Evolutionary conservation across 2,888 invertebrate species (phyloP), one percentile per base, ranked within the genome.

Genomic region (Polietes domitor): DNA sequence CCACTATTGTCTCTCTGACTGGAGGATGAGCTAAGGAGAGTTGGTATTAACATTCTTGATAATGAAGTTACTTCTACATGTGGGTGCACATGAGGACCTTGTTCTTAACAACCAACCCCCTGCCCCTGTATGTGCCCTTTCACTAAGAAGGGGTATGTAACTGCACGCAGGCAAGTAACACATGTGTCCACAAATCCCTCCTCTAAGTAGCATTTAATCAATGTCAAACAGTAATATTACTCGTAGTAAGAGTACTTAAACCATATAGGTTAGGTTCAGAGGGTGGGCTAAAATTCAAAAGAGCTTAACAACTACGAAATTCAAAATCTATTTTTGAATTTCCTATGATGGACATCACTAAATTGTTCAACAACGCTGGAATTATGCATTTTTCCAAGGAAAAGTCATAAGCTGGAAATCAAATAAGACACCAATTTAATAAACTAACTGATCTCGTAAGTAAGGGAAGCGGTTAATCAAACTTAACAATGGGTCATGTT

Each of bases 1-100:
- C n/a, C 47, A 47, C 47, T 47, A 12, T 2, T 9, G 37, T 7
- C 37, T 10, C 37, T 37, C 1, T 12, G 12, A 32, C 24, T 37
- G 28, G 6, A n/a, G 70, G 24, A 70, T 83, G 71, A 74, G 74
- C 10, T 43, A 65, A 75, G 74, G 75, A 75, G 72, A 53, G n/a
- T n/a, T n/a, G 75, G 76, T 24, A 76, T 63, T 84, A 84, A 84
- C 78, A 84, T 78, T 78, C 76, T 73, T 73, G 84, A 84, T 84
- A 84, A 84, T 84, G 81, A 84, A 84, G 81, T 81, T 58, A 72
- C 72, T 53, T 55, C 9, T 53, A 53, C 28, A 71, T 17, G 26
- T 58, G 55, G 17, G 43, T 70, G 32, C 26, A 26, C 1, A 17
- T 21, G 73, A 1, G 43, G 7, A 37, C 37, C 7, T 12, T 3